A percentile compares a stretch with the other conserved stretches of the same genome.
phyloP scores from a whole-genome alignment of 2,113 vertebrate genomes.

The Coptodon rendalli region DNA sequence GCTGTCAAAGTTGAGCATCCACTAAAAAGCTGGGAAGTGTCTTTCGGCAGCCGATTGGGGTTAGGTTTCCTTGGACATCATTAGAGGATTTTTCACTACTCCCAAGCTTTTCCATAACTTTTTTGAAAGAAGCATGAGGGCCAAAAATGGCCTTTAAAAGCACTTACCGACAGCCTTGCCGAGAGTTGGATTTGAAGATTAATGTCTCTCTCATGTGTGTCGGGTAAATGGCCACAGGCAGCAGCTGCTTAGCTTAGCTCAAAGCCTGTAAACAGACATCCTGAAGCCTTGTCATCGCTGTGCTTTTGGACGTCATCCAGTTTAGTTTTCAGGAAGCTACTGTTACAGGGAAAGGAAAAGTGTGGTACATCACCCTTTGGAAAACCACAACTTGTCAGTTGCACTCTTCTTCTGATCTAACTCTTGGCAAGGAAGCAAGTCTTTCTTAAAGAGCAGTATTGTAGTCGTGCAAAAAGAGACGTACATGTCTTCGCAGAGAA shows the following conservation, averaged over 20 bases:
- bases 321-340: neutral
- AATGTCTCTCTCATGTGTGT: neutral
- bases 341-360: neutral
- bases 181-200: neutral
- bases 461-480: neutral
- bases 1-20: neutral
- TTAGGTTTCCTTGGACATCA: neutral
- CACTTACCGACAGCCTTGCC: neutral
- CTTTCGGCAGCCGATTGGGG: neutral
- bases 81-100: neutral
- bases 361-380: neutral
- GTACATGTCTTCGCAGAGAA: neutral
- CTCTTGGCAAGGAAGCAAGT: neutral
- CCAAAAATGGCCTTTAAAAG: neutral
- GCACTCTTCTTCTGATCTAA: neutral
- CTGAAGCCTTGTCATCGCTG: neutral
- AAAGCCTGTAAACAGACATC: neutral
- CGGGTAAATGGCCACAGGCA: neutral
- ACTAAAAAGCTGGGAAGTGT: neutral
- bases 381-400: neutral
- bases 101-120: neutral
- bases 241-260: neutral
- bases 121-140: neutral
- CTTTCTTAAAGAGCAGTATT: neutral
- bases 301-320: neutral